Conservation (phyloP, 2,888 invertebrate species). For the Leptothorax acervorum region DNA sequence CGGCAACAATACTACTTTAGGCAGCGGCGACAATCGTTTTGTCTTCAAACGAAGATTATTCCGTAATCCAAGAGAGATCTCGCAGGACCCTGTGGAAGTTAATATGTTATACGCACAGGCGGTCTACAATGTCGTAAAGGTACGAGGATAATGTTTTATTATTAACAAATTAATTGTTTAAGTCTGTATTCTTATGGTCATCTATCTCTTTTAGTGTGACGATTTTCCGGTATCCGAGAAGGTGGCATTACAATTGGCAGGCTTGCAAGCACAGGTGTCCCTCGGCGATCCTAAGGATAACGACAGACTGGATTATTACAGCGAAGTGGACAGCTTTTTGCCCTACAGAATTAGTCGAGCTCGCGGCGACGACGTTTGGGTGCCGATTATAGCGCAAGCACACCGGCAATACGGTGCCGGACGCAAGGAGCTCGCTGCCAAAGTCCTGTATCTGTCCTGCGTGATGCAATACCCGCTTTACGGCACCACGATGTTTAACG, state of each 20-base stretch:
- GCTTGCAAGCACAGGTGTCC: slow-evolving; percentile 97
- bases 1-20: slow-evolving; percentile 89
- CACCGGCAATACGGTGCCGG: slow-evolving; percentile 97
- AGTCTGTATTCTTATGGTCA: not conserved
- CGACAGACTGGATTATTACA: slow-evolving; percentile 94
- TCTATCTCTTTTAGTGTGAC: slow-evolving; percentile 89
- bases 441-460: slow-evolving; percentile 96
- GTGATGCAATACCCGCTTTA: slow-evolving; percentile 98
- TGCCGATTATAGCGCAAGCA: slow-evolving; percentile 94
- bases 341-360: slow-evolving; percentile 93
- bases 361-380: slow-evolving; percentile 94
- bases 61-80: slow-evolving; percentile 94
- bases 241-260: slow-evolving; percentile 96
- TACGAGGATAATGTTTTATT: slow-evolving; percentile 79
- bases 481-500: slow-evolving; percentile 94
- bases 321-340: slow-evolving; percentile 96
- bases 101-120: slow-evolving; percentile 97
- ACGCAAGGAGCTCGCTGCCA: slow-evolving; percentile 95
- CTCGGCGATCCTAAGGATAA: slow-evolving; percentile 94
- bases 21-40: slow-evolving; percentile 95
- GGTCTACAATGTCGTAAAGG: slow-evolving; percentile 97
- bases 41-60: slow-evolving; percentile 96
- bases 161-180: not conserved
- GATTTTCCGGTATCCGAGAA: slow-evolving; percentile 98
- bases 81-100: slow-evolving; percentile 98